Evolutionary conservation across 1,140 invertebrate species (phyloP).

Genomic region (Aphis craccivora): DNA sequence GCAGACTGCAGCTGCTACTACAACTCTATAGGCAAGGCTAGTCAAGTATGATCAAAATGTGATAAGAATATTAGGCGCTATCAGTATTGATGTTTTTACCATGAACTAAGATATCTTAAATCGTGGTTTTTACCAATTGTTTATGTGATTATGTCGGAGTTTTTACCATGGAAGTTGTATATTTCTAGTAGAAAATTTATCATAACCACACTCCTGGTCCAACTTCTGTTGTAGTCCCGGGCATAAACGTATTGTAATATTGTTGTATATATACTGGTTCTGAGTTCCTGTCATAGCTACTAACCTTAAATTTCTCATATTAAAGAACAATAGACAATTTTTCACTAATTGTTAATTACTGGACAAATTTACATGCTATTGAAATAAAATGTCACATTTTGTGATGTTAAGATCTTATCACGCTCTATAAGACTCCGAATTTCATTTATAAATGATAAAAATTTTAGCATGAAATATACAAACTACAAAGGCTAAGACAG

Average conservation of each 20-base stretch:
- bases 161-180: conserved; percentile 14
- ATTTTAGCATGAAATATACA: conserved; percentile 6
- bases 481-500: conserved; percentile 41
- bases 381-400: not conserved
- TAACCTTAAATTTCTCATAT: not conserved
- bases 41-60: no score
- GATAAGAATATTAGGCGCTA: not conserved
- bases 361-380: not conserved
- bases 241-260: not conserved
- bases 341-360: conserved; percentile 25
- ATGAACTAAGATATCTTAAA: no score
- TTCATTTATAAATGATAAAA: conserved; percentile 15
- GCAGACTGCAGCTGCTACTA: no score
- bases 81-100: not conserved
- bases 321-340: conserved; percentile 20
- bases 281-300: not conserved
- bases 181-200: not conserved
- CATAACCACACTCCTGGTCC: not conserved
- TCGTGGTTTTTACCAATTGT: no score
- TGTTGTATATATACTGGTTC: not conserved
- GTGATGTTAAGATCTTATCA: conserved; percentile 39
- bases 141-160: no score
- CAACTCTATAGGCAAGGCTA: no score
- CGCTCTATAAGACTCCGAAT: not conserved
- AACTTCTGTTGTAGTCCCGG: not conserved